Evolutionary conservation across 2,113 vertebrate species (phyloP).

Genomic region (Corythornis vintsioides): DNA sequence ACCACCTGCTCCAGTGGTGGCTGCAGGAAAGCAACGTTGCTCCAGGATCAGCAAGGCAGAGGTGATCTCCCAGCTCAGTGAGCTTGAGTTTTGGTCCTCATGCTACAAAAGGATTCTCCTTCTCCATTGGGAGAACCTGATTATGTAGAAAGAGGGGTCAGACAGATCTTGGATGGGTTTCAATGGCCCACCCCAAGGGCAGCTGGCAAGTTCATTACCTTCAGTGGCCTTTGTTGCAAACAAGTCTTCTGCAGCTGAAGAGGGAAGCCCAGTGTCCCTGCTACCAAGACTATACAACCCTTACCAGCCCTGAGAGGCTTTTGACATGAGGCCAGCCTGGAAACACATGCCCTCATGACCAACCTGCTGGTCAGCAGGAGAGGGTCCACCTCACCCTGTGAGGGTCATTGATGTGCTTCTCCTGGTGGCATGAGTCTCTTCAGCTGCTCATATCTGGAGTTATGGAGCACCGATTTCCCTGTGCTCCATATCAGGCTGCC

Average conservation of each 20-base stretch:
- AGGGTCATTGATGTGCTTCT: accelerated
- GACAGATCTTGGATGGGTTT: not conserved
- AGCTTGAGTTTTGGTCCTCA: not conserved
- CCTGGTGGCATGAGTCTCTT: not conserved
- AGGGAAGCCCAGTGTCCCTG: not conserved
- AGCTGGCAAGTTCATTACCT: not conserved
- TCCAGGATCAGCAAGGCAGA: not conserved
- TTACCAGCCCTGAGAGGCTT: not conserved
- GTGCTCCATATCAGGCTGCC: not conserved
- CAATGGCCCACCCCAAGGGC: not conserved
- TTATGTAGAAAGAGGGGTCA: not conserved
- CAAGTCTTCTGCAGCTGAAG: not conserved
- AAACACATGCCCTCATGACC: not conserved
- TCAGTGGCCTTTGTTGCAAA: not conserved
- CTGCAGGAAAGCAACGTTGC: not conserved
- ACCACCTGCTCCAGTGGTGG: not conserved
- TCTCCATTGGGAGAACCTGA: not conserved
- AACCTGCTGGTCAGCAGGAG: not conserved
- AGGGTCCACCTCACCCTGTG: accelerated
- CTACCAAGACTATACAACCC: not conserved
- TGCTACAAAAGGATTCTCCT: not conserved
- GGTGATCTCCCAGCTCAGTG: not conserved
- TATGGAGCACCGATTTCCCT: not conserved
- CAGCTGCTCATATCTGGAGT: not conserved
- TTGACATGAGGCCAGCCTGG: not conserved